Evolutionary conservation across 2,888 invertebrate species (phyloP).

Genomic region (Laothoe populi): DNA sequence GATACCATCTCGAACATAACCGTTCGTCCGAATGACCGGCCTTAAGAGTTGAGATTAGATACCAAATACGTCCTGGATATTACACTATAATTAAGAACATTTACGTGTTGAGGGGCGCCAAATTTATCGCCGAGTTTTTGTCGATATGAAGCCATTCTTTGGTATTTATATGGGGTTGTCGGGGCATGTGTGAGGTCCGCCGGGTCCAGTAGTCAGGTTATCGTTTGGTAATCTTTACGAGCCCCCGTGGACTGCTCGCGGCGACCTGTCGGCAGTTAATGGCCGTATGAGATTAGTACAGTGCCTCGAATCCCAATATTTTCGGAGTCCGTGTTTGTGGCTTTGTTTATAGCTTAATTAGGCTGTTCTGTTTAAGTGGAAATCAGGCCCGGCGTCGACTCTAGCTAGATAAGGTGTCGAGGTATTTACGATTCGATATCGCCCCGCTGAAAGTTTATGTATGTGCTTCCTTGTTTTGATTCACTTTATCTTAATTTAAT

Average conservation of each 20-base stretch:
- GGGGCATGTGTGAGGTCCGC: slow-evolving; percentile 78
- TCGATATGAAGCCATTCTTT: slow-evolving; percentile 79
- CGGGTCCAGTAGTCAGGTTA: slow-evolving; percentile 78
- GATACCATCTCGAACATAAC: background rate
- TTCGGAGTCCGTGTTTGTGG: slow-evolving; percentile 78
- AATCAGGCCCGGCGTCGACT: slow-evolving; percentile 69
- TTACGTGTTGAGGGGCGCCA: slow-evolving; percentile 82
- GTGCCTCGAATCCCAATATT: slow-evolving; percentile 64
- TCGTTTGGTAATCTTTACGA: slow-evolving; percentile 83
- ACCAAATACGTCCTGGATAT: slow-evolving; percentile 73
- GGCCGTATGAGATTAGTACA: slow-evolving; percentile 75
- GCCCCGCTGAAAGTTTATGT: slow-evolving; percentile 55
- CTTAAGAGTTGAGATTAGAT: slow-evolving; percentile 79
- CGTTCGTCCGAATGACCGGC: slow-evolving; percentile 45
- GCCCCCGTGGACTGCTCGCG: slow-evolving; percentile 73
- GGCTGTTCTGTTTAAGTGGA: slow-evolving; percentile 81
- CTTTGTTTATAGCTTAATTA: slow-evolving; percentile 85
- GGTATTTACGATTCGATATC: slow-evolving; percentile 80
- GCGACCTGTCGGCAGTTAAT: slow-evolving; percentile 82
- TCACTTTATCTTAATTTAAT: slow-evolving; percentile 45
- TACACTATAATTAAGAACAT: slow-evolving; percentile 83
- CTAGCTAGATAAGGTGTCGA: slow-evolving; percentile 80
- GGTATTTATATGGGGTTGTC: slow-evolving; percentile 76
- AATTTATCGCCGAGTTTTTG: slow-evolving; percentile 83
- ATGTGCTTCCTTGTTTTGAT: slow-evolving; percentile 64